Evolutionary conservation across 2,888 invertebrate genomes (phyloP), one percentile per base, ranked within the genome.

Genomic region (Perizoma affinitatum): DNA sequence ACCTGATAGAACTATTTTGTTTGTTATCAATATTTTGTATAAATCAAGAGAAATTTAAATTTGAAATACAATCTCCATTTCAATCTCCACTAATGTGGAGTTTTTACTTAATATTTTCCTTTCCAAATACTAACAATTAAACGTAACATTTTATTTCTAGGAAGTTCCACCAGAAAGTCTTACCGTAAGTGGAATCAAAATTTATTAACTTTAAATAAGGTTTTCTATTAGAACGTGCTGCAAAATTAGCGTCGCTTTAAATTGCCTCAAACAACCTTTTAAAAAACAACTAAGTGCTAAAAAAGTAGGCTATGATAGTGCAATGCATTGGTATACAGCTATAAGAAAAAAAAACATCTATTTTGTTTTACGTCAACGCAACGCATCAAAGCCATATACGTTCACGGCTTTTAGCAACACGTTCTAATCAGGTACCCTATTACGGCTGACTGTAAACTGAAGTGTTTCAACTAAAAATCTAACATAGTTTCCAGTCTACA

Each of bases 171-270:
- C 76, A 49, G 73, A 65, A 65, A 72, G 63, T 52, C 54, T 74
- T 50, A 49, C 52, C 57, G 76, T 78, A 76, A 76, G 76, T 78
- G 66, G 57, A 63, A 35, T 52, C 64, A 63, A 68, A 69, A 71
- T 66, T 68, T 64, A 52, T 58, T 54, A 51, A n/a, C 48, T 51
- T 44, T 36, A 40, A 34, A 38, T 43, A 34, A 3, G 5, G 48
- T 41, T 50, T 44, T 43, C n/a, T 50, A 54, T 60, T 43, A 51
- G 35, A 54, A 44, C 44, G 41, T 41, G 22, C 22, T 22, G 22
- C 22, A 22, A 22, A 2, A 22, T 22, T 3, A 22, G 22, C 1
- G 22, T 22, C 22, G 22, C 22, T 22, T 22, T 22, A 2, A 22
- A 1, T 3, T 22, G 3, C 22, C 22, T 22, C 3, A 22, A 22